A percentile compares a stretch with the other conserved stretches of the same genome.
These are phyloP conservation scores for Cheilosia urbana DNA, from an alignment of 2,888 invertebrate genomes.

Conservation along the genomic window DNA sequence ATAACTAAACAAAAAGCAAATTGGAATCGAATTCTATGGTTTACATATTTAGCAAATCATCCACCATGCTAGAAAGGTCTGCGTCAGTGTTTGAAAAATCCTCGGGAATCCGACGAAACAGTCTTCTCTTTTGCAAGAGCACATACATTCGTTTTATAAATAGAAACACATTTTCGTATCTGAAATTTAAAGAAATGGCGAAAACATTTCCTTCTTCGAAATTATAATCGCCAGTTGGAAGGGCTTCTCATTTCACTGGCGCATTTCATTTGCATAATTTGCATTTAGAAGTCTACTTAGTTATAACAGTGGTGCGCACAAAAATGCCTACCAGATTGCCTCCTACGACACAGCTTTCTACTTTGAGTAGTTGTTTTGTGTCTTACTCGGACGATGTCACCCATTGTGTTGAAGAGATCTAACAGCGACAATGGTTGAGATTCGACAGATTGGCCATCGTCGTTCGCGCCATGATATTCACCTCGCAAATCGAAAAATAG, in stretches of 20 bases:
- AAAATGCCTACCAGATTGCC: not conserved
- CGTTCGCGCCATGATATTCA: constrained; percentile 2
- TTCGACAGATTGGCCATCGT: constrained; percentile 15
- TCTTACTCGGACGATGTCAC: not conserved
- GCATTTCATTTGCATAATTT: constrained; percentile 24
- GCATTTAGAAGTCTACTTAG: not conserved
- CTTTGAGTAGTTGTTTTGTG: constrained; percentile 6
- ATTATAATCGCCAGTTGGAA: constrained; percentile 1
- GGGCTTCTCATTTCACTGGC: constrained; percentile 24
- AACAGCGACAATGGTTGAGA: not conserved
- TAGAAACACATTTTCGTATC: constrained; percentile 35
- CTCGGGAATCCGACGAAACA: constrained; percentile 17
- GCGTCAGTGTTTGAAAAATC: constrained; percentile 3
- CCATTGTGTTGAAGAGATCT: constrained; percentile 8
- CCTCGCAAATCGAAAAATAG: constrained; percentile 55
- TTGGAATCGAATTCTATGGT: not conserved
- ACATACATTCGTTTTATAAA: constrained; percentile 45
- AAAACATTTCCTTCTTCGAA: constrained; percentile 45
- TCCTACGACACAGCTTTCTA: no score
- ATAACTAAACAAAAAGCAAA: not conserved
- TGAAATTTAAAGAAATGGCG: constrained; percentile 18
- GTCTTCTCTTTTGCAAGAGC: constrained; percentile 20
- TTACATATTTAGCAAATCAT: constrained; percentile 13
- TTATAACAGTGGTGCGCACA: not conserved
- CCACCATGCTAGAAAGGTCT: not conserved